These are phyloP conservation scores for Catocala nupta DNA, from an alignment of 2,888 invertebrate genomes.

Conservation along the genomic window DNA sequence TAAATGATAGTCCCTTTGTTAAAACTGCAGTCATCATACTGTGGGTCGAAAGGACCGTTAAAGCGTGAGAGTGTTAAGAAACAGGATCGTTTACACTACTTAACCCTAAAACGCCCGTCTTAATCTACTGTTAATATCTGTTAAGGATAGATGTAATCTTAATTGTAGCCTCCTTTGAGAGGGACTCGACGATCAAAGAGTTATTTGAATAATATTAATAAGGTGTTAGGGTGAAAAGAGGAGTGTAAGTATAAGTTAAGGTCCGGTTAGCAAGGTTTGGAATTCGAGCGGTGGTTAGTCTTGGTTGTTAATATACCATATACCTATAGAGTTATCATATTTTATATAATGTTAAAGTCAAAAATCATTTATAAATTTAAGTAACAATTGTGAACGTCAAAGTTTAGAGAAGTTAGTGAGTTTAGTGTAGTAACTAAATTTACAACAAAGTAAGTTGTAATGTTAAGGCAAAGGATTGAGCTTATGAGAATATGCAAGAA, in stretches of 20 bases:
- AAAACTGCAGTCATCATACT: not conserved
- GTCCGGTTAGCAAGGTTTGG: no score
- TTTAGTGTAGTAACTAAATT: no score
- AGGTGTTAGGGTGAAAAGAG: constrained; percentile 17
- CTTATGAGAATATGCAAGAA: no score
- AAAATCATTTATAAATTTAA: no score
- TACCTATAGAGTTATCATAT: no score
- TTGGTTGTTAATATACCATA: not conserved
- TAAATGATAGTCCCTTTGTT: no score
- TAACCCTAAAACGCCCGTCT: constrained; percentile 35
- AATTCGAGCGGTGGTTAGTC: no score
- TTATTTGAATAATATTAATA: constrained; percentile 49
- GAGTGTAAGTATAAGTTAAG: constrained; percentile 5
- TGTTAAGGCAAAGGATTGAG: no score
- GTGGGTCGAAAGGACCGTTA: not conserved
- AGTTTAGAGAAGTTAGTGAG: no score
- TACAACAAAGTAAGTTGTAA: no score
- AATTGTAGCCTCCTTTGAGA: constrained; percentile 45
- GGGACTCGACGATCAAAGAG: constrained; percentile 38
- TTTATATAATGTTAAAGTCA: no score
- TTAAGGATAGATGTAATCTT: constrained; percentile 47
- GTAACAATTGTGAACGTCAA: no score
- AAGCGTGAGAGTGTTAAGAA: constrained; percentile 21
- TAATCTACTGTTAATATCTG: constrained; percentile 50
- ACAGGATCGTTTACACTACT: constrained; percentile 32